These are phyloP conservation scores for Pangasius mekongensis DNA, from an alignment of 2,797 vertebrate genomes.

Conservation along the genomic window DNA sequence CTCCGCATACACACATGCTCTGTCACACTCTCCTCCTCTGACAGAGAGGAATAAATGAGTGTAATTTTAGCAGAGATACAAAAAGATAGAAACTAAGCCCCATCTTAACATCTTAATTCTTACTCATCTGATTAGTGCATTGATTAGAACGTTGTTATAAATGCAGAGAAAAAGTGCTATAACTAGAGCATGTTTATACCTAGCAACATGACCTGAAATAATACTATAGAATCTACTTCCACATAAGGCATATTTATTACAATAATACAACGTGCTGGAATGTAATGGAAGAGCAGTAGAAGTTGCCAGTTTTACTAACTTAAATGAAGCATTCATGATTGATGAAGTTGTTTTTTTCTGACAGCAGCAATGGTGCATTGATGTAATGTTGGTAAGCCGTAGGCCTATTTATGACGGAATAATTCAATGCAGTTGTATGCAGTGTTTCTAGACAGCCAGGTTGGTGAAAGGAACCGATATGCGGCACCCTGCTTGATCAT, in stretches of 20 bases:
- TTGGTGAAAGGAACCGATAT: background rate
- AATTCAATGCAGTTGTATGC: constrained; percentile 30
- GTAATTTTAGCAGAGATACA: constrained; percentile 51
- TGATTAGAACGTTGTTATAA: background rate
- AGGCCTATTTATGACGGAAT: constrained; percentile 36
- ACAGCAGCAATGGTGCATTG: constrained; percentile 6
- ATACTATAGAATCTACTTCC: background rate
- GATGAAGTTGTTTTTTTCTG: background rate
- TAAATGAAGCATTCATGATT: constrained; percentile 37
- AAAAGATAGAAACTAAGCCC: background rate
- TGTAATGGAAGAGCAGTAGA: background rate
- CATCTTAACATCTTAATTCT: background rate
- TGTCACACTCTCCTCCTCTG: constrained; percentile 48
- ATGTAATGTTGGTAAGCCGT: constrained; percentile 32
- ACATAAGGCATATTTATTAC: background rate
- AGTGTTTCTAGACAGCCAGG: constrained; percentile 13
- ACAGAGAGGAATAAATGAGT: constrained; percentile 60
- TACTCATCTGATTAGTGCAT: background rate
- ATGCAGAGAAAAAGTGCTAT: background rate
- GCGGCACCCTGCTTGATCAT: background rate
- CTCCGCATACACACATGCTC: constrained; percentile 47
- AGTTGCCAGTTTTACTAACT: constrained; percentile 3
- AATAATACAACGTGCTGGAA: background rate
- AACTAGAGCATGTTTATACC: background rate
- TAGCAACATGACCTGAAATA: background rate